Evolutionary conservation across 2,888 invertebrate species (phyloP).

Genomic region (Hypselothyrea guttata): DNA sequence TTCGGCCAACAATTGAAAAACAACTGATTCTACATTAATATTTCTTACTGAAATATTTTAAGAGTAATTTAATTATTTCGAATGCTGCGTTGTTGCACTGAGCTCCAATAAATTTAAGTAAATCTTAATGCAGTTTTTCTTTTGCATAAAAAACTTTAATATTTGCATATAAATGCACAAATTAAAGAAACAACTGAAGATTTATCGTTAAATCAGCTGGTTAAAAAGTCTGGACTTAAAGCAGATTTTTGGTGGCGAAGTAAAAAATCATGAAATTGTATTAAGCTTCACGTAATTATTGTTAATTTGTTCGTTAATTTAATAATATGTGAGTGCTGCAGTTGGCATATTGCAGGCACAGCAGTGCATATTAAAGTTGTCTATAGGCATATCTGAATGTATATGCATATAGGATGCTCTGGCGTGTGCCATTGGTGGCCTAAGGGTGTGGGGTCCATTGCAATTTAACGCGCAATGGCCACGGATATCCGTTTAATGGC

Average conservation of each 20-base stretch:
- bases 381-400: conserved; percentile 11
- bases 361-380: conserved; percentile 39
- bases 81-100: too few species aligned
- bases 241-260: conserved; percentile 3
- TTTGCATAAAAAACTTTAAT: too few species aligned
- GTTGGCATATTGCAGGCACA: not conserved
- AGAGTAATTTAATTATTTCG: too few species aligned
- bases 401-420: not conserved
- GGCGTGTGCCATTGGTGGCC: not conserved
- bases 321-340: conserved; percentile 32
- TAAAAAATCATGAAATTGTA: conserved; percentile 33
- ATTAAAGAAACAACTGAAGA: too few species aligned
- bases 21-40: too few species aligned
- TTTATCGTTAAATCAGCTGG: not conserved
- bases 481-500: conserved; percentile 78
- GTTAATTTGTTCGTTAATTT: conserved; percentile 52
- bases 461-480: conserved; percentile 76
- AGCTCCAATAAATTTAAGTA: too few species aligned
- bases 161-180: too few species aligned
- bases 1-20: too few species aligned
- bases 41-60: too few species aligned
- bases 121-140: too few species aligned
- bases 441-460: conserved; percentile 34
- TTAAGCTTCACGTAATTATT: conserved; percentile 37
- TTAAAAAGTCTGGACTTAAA: conserved; percentile 2